Evolutionary conservation across 2,113 vertebrate species (phyloP), one percentile per base, ranked within the genome.

Genomic region (Fulmarus glacialis): DNA sequence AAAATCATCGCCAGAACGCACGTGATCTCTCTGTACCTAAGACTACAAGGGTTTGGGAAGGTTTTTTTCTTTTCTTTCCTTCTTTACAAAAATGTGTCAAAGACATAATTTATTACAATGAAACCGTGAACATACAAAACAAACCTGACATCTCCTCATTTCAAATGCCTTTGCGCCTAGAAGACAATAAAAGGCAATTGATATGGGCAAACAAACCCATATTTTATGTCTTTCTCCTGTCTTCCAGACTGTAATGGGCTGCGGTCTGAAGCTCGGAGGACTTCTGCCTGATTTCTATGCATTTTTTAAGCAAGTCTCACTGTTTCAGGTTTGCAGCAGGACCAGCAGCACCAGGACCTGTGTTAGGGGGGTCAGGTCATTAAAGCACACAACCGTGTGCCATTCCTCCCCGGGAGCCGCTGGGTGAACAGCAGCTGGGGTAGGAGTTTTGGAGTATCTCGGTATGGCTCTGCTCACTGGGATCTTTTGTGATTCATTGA

Each of bases 181-280:
- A 91, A 96, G 88, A 97, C 88, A 83, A 98, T 96, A 94, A 94
- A 97, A 97, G 78, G 80, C 90, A 97, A 92, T 92, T 94, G 95
- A 96, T 96, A 96, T 58, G 40, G 85, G 83, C 90, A 98, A 97
- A 97, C 95, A 94, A 97, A 88, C 77, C 81, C 71, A 60, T 97
- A 96, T 97, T 96, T 98, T 94, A 97, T 86, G 56, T 78, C 89
- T 85, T 92, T 91, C 64, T 93, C 29, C 21, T 26, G 50, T 81
- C 80, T 96, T 78, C 38, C 80, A 91, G 80, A 30, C 71, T 79
- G 60, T 95, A 95, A 96, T 91, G 78, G 73, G 80, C 91, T 85
- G 38, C 16, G 2, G 48, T 52, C 70, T 96, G 93, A 93, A 91
- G 70, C 90, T 88, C 60, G 1, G 85, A 97, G 71, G 95, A 90